phyloP scores from a whole-genome alignment of 2,113 vertebrate genomes.

The Strigops habroptila region DNA sequence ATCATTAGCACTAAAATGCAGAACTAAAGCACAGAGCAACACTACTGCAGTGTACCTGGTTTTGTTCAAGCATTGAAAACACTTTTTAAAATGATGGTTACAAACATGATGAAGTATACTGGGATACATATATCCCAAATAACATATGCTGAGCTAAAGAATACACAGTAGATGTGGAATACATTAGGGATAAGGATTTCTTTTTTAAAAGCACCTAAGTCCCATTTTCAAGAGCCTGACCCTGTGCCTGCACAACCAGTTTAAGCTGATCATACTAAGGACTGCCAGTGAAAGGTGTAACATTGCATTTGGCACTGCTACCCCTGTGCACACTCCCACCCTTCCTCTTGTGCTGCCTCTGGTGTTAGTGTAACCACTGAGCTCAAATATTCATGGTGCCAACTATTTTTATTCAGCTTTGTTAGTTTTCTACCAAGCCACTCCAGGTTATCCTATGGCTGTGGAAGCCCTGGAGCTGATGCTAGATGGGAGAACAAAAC shows the following conservation, averaged over 20 bases:
- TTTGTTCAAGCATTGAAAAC: background rate
- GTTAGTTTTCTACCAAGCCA: background rate
- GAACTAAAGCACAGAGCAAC: background rate
- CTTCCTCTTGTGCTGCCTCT: too few species aligned
- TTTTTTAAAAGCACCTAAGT: background rate
- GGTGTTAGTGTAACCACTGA: background rate
- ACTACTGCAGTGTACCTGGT: background rate
- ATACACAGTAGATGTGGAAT: background rate
- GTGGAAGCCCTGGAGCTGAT: background rate
- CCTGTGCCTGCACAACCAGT: background rate
- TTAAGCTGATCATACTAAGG: accelerated
- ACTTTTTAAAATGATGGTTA: background rate
- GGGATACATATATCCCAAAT: background rate
- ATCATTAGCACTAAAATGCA: background rate
- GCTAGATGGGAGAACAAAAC: background rate
- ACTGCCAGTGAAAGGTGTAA: background rate
- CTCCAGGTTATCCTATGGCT: background rate
- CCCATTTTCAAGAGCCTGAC: background rate
- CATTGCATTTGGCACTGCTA: background rate
- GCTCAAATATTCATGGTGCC: background rate
- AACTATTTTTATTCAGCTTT: background rate
- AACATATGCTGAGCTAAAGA: background rate
- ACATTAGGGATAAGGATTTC: background rate
- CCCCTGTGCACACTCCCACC: background rate
- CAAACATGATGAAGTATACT: background rate